A percentile compares a stretch with the other conserved stretches of the same genome.
Conservation (phyloP, 2,113 vertebrate genomes). For the Zosterops japonicus region DNA sequence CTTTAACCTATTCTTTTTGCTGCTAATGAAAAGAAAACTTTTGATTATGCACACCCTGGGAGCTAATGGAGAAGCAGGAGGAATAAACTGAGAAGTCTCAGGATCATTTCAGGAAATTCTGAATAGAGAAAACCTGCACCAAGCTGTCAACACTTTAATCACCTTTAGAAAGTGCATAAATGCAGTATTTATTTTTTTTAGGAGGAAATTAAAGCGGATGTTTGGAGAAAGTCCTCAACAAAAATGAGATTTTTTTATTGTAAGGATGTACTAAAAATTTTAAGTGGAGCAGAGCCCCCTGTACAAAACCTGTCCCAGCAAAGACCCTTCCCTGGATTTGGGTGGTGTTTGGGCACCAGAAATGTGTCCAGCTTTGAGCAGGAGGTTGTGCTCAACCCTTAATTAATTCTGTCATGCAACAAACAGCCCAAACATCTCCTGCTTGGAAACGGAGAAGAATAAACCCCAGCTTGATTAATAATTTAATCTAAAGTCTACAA, state of each 20-base stretch:
- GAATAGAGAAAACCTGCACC: neutral
- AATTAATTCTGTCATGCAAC: neutral
- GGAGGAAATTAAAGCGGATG: neutral
- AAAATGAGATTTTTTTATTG: neutral
- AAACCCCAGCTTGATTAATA: neutral
- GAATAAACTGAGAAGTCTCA: neutral
- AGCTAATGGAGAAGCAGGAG: neutral
- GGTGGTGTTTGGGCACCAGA: neutral
- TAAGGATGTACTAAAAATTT: neutral
- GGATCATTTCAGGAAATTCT: neutral
- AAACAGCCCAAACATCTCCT: neutral
- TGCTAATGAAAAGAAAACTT: neutral
- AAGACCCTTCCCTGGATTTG: neutral
- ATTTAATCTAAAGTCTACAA: neutral
- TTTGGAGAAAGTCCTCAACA: neutral
- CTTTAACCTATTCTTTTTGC: neutral
- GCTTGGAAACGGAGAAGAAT: neutral
- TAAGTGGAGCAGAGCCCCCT: neutral
- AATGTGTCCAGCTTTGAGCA: neutral
- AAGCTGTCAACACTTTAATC: neutral
- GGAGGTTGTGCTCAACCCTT: neutral
- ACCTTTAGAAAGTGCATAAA: neutral
- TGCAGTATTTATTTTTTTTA: neutral
- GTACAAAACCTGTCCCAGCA: rapidly evolving
- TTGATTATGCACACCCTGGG: neutral